A percentile compares a stretch with the other conserved stretches of the same genome.
Evolutionary conservation across 2,888 invertebrate genomes (phyloP).

Genomic region (Resseliella maxima): DNA sequence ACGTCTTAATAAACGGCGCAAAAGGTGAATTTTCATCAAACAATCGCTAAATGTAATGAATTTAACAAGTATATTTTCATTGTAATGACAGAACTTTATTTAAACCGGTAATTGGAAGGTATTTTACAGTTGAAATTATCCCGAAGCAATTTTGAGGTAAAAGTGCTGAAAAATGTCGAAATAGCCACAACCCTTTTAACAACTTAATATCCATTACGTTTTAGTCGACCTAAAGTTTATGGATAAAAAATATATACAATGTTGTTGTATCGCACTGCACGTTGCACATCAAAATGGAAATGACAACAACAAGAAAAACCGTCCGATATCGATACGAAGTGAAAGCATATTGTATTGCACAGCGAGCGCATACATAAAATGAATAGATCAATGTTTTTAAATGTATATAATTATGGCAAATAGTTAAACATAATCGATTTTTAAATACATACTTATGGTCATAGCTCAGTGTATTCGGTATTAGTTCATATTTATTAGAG

Average conservation of each 20-base stretch:
- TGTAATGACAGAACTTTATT: background rate
- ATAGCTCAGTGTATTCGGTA: background rate
- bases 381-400: slow-evolving; percentile 33
- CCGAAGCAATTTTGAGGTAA: background rate
- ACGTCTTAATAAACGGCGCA: too few species aligned
- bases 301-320: background rate
- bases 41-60: too few species aligned
- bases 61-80: background rate
- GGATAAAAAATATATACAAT: background rate
- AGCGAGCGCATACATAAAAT: background rate
- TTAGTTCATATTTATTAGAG: background rate
- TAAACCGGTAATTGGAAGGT: slow-evolving; percentile 11
- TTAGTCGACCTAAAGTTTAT: background rate
- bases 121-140: background rate
- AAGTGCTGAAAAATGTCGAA: slow-evolving; percentile 34
- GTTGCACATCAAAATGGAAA: background rate
- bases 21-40: too few species aligned
- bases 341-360: background rate
- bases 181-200: slow-evolving; percentile 34
- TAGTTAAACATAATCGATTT: slow-evolving; percentile 37
- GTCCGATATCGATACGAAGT: background rate
- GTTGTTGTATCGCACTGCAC: background rate
- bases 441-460: slow-evolving; percentile 43
- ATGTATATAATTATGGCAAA: slow-evolving; percentile 41
- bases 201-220: background rate